phyloP scores from a whole-genome alignment of 2,797 vertebrate genomes.

The Enteromius thamalakanensis region DNA sequence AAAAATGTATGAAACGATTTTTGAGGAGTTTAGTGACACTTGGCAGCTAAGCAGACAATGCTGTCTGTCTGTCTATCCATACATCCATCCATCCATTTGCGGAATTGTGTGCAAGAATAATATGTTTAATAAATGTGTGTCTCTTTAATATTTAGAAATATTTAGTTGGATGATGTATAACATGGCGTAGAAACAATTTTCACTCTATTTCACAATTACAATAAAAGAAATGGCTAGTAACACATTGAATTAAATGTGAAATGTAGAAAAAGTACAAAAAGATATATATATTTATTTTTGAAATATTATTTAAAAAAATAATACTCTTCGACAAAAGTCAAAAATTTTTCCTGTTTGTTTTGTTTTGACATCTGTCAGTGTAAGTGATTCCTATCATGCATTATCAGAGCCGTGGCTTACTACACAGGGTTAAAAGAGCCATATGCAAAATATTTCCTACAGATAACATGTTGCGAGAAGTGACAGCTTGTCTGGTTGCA shows the following conservation, averaged over 20 bases:
- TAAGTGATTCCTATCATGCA: conserved; percentile 1
- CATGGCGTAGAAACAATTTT: not conserved
- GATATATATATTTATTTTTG: too few species aligned
- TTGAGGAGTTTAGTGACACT: not conserved
- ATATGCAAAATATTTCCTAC: conserved; percentile 62
- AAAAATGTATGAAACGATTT: not conserved
- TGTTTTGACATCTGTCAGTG: not conserved
- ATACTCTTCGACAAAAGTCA: not conserved
- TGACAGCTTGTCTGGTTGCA: conserved; percentile 83
- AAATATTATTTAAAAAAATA: too few species aligned
- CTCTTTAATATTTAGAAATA: not conserved
- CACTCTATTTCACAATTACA: not conserved
- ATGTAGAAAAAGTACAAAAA: not conserved
- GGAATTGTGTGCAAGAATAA: not conserved
- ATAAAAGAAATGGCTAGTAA: not conserved
- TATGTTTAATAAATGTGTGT: not conserved
- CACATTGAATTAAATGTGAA: not conserved
- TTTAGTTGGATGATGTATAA: not conserved
- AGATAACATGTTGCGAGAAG: conserved; percentile 72
- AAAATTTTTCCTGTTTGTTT: not conserved
- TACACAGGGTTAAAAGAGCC: conserved; percentile 61
- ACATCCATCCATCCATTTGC: not conserved
- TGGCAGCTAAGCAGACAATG: too few species aligned
- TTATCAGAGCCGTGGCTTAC: conserved; percentile 41
- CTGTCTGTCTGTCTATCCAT: not conserved